Base-by-base conservation (phyloP, 2,888 invertebrate genomes). In the Sminthurides aquaticus region DNA sequence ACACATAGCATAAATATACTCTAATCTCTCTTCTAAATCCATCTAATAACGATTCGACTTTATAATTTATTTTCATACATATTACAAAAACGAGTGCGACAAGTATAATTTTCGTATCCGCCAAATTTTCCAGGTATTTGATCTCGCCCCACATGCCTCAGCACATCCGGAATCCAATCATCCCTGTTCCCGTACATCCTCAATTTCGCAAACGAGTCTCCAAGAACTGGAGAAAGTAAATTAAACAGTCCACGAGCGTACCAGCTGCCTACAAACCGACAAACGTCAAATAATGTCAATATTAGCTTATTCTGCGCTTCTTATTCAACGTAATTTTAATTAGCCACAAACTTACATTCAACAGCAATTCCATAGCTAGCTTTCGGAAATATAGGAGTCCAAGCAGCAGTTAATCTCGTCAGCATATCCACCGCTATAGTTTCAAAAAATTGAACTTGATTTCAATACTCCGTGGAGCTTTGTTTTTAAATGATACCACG, bases 111-210 rank as follows among this genome's bases (percentile, higher is more conserved):
- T 5, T 20, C 20, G 20, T 15, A 52, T 20, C 52, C 52, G 18
- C 52, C 52, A 52, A 15, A 52, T 52, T 52, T 52, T 52, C 20
- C 52, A 15, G 52, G 52, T 52, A 52, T 15, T 20, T 52, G 52
- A 20, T 52, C 52, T 22, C 52, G 5, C 5, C 5, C 8, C 8
- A 52, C 20, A 8, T 20, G 52, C 22, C 20, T 20, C 18, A 52
- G 20, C 5, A 52, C 20, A 5, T 8, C 52, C 22, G 52, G 52
- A 52, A 52, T 52, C 5, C 20, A 52, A 5, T 15, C 18, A 8
- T 52, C 52, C 22, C 20, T 52, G 52, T 52, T 5, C 11, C 52
- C 52, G 22, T 52, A 52, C 52, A 52, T 18, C 5, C 22, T 22
- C 5, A 52, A 20, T 22, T 52, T 52, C 5, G 11, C 22, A 22